Evolutionary conservation across 37 sponge, comb jelly and placozoan species (phyloP), one percentile per base, ranked within the genome.

Genomic region (Bolinopsis microptera): DNA sequence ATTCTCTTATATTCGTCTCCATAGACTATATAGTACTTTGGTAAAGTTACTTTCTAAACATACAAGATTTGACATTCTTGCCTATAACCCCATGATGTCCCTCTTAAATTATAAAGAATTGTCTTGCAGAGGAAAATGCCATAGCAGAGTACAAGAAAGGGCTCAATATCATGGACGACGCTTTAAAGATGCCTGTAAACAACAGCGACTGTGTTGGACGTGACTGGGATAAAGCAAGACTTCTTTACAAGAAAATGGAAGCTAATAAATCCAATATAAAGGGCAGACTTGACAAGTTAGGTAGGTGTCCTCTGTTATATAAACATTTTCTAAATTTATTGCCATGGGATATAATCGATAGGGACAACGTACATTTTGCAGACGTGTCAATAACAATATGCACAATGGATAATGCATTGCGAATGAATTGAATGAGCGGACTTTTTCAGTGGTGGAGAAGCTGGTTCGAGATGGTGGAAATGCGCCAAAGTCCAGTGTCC

Each of bases 101-200:
- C n/a, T n/a, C n/a, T n/a, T n/a, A n/a, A n/a, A n/a, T n/a, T n/a
- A n/a, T n/a, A n/a, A n/a, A n/a, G n/a, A 70, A 70, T 70, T 70
- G 24, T 34, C 3, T 32, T 40, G 26, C 90, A 86, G 90, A 86
- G 30, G 90, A 86, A 2, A 41, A 39, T 9, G 90, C 90, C 3
- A 86, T 86, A 9, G 26, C n/a, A 2, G 90, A 86, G 90, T 86
- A 86, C 90, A 22, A 22, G 48, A 86, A 86, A 41, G 90, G 90
- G 0, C 30, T 86, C 2, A 24, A 27, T 41, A 86, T 86, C 9
- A 13, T 86, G 90, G 90, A 86, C 16, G 90, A 86, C 30, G 90
- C 90, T 26, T 48, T 86, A 30, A 38, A 23, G 61, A 86, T 86
- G n/a, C 24, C 23, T 39, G 41, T 86, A 24, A 9, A 86, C n/a